Evolutionary conservation across 92 coral and sea anemone genomes (phyloP), one percentile per base, ranked within the genome.

Genomic region (Muricea muricata): DNA sequence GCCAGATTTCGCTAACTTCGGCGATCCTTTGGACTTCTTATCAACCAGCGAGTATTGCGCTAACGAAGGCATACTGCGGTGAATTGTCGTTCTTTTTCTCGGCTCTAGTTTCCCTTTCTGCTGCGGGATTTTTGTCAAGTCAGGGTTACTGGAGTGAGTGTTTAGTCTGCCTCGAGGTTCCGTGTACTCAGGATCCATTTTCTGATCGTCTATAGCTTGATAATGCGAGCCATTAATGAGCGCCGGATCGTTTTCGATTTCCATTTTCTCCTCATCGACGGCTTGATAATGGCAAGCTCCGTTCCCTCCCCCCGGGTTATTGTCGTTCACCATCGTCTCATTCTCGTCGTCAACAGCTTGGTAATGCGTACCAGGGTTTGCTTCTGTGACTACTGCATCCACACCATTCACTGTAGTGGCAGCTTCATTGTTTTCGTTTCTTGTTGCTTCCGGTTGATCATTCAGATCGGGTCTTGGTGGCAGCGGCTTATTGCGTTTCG

Each of bases 141-240:
- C 71, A 21, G 83, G 39, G 31, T 78, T 41, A 40, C 83, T 78
- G n/a, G 83, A 78, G 35, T 56, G 83, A 10, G 83, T 78, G 65
- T 78, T 55, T 34, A 78, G 33, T 28, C 83, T 32, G 15, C 45
- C 40, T 26, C 83, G 31, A 18, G 71, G 71, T 58, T 58, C 45
- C 0, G 52, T 54, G 45, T 25, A 52, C 7, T 78, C 83, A n/a
- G 32, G 45, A 6, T 23, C 71, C 11, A 33, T 12, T 1, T 32
- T 76, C n/a, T 25, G 12, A 0, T 78, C 83, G 4, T 78, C 83
- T 32, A 78, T 18, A 8, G 20, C 83, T 34, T 78, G 83, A 23
- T 78, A 78, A 21, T 55, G 83, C 18, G 70, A 63, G 39, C 70
- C 70, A 63, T 26, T 28, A 63, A n/a, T 3, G 21, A 23, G 21